phyloP scores from a whole-genome alignment of 2,113 vertebrate genomes.

The Poicephalus meyeri region DNA sequence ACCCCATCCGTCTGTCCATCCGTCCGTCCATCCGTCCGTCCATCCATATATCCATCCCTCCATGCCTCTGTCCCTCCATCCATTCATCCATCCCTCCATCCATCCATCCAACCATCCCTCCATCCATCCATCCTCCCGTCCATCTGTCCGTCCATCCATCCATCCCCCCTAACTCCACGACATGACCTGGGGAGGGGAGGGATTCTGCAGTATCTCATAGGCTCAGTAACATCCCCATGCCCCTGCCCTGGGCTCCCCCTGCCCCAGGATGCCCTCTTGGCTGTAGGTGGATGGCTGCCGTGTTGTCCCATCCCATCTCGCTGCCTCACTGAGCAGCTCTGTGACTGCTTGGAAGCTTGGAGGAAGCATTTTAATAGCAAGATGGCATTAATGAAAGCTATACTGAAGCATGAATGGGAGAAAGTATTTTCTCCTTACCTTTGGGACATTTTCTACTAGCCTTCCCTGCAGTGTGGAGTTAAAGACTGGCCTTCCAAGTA shows the following conservation, averaged over 20 bases:
- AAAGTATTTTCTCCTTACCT: neutral
- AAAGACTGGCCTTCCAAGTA: neutral
- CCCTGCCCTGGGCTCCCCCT: neutral
- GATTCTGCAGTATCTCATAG: fast-evolving
- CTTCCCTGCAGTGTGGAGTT: neutral
- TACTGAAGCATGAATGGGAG: neutral
- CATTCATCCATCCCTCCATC: fast-evolving
- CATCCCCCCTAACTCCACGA: fast-evolving
- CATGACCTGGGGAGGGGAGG: fast-evolving
- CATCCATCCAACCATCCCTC: too few relatives aligned
- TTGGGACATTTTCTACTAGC: neutral
- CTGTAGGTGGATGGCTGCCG: fast-evolving
- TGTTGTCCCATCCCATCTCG: neutral
- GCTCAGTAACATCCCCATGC: neutral
- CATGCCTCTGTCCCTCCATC: too few relatives aligned
- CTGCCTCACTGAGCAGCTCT: too few relatives aligned
- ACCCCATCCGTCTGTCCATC: neutral
- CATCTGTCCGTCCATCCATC: fast-evolving
- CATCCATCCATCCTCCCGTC: fast-evolving
- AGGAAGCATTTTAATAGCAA: neutral
- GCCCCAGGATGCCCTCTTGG: neutral
- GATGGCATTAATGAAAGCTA: neutral
- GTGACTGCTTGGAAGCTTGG: neutral
- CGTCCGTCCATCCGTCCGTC: neutral
- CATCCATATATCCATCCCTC: too few relatives aligned